Conservation (phyloP, 1,140 invertebrate species). For the Zaprionus vittiger region DNA sequence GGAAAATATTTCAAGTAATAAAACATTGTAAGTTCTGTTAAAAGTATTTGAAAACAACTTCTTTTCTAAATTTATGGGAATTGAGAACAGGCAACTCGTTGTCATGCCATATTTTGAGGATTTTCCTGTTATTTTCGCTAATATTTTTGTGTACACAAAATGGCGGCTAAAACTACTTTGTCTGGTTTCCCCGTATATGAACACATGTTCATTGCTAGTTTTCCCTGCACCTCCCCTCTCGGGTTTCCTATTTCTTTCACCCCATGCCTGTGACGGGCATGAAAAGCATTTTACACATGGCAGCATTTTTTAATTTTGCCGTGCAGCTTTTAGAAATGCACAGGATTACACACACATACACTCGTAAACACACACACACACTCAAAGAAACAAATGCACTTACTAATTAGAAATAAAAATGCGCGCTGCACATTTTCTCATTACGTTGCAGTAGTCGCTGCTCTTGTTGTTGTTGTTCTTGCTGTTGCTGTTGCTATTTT, state of each 20-base stretch:
- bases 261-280: conserved; percentile 62
- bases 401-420: conserved; percentile 83
- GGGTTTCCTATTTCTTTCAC: conserved; percentile 33
- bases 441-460: conserved; percentile 45
- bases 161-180: conserved; percentile 34
- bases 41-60: not conserved
- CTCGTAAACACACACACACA: conserved; percentile 40
- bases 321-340: conserved; percentile 75
- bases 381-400: conserved; percentile 52
- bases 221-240: conserved; percentile 8
- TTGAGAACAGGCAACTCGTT: not conserved
- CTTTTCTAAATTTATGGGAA: not conserved
- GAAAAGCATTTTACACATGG: conserved; percentile 84
- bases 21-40: not conserved
- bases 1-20: too few species aligned
- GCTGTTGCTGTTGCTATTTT: conserved; percentile 35
- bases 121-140: conserved; percentile 17
- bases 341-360: conserved; percentile 20
- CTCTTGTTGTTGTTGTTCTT: conserved; percentile 24
- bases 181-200: conserved; percentile 8
- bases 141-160: conserved; percentile 27
- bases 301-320: conserved; percentile 84
- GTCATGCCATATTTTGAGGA: not conserved
- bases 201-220: conserved; percentile 41
- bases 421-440: conserved; percentile 75